Conservation (phyloP, 1,140 invertebrate genomes). For the Temnothorax nylanderi region DNA sequence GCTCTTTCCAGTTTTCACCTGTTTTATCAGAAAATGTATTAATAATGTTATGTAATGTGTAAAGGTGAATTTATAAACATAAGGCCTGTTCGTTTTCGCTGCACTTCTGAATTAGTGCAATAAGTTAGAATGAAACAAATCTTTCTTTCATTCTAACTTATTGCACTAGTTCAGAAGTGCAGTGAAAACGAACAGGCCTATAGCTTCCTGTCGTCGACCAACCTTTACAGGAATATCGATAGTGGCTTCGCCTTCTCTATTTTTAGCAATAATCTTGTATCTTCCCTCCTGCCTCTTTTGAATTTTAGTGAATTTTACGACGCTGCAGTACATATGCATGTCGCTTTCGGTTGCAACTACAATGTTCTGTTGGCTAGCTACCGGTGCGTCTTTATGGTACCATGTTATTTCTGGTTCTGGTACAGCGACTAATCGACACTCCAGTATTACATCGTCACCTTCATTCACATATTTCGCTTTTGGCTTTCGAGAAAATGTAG, state of each 20-base stretch:
- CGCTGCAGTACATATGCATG: slow-evolving; percentile 95
- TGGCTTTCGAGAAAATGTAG: slow-evolving; percentile 95
- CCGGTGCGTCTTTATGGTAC: slow-evolving; percentile 91
- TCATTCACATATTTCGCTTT: slow-evolving; percentile 94
- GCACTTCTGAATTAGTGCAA: too few relatives aligned
- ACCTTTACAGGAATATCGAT: slow-evolving; percentile 94
- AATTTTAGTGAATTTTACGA: slow-evolving; percentile 92
- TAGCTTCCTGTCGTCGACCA: slow-evolving; percentile 11
- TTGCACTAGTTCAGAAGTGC: too few relatives aligned
- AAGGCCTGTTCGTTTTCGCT: neutral
- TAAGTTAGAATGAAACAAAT: too few relatives aligned
- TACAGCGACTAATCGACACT: slow-evolving; percentile 94
- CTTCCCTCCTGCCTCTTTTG: slow-evolving; percentile 93
- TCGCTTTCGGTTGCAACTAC: slow-evolving; percentile 92
- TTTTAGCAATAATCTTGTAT: slow-evolving; percentile 95
- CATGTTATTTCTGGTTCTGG: slow-evolving; percentile 96
- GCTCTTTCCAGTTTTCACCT: slow-evolving; percentile 89
- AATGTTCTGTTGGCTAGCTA: slow-evolving; percentile 89
- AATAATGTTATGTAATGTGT: neutral
- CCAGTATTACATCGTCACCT: slow-evolving; percentile 92
- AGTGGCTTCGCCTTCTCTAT: slow-evolving; percentile 95
- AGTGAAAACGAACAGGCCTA: too few relatives aligned
- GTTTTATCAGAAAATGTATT: neutral
- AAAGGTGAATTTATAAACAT: neutral
- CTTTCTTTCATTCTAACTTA: too few relatives aligned